Evolutionary conservation across 2,113 vertebrate species (phyloP).

Genomic region (Cranoglanis bouderius): DNA sequence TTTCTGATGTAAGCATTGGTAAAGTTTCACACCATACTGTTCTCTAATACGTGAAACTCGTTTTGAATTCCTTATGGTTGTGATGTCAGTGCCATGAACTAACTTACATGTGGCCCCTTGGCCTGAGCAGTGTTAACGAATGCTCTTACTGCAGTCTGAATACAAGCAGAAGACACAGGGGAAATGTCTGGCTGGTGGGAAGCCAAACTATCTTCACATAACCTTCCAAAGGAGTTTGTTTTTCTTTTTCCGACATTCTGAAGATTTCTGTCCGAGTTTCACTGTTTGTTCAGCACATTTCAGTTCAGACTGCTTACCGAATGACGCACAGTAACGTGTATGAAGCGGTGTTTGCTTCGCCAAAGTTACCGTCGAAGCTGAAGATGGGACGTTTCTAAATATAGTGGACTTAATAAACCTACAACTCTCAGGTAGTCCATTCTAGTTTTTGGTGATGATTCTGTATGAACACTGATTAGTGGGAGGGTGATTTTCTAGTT

Average conservation of each 20-base stretch:
- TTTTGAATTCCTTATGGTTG: background rate
- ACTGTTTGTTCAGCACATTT: background rate
- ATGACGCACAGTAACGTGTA: background rate
- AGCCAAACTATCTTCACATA: slow-evolving; percentile 1
- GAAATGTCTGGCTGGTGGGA: slow-evolving; percentile 17
- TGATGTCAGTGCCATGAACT: background rate
- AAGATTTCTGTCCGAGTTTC: background rate
- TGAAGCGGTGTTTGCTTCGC: background rate
- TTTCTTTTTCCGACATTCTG: slow-evolving; percentile 3
- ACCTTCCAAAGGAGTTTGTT: background rate
- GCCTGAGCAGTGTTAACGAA: background rate
- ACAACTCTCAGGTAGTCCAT: background rate
- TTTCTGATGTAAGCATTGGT: background rate
- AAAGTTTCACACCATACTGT: background rate
- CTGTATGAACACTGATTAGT: background rate
- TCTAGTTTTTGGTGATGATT: background rate
- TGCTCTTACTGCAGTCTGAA: background rate
- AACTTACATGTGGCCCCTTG: no score
- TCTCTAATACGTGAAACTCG: background rate
- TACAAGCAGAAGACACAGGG: background rate
- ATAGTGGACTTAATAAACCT: background rate
- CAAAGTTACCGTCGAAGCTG: background rate
- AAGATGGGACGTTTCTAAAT: background rate
- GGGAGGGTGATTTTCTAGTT: background rate
- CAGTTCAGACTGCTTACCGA: background rate